These are phyloP conservation scores for Tipula helvola DNA, from an alignment of 2,888 invertebrate genomes.

Conservation along the genomic window DNA sequence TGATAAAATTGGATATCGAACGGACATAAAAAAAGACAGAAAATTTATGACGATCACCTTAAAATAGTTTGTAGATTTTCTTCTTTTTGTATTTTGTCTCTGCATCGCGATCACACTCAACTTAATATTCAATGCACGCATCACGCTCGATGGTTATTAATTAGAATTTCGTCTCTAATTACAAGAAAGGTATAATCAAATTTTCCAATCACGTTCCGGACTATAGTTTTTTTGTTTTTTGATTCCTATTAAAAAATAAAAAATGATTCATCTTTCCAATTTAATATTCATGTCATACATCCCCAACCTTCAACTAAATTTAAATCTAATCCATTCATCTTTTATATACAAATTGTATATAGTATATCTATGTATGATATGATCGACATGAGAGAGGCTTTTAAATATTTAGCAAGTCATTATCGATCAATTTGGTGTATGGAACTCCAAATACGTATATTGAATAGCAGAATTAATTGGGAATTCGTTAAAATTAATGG, in stretches of 20 bases:
- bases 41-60: background rate
- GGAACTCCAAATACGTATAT: background rate
- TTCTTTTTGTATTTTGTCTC: background rate
- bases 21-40: background rate
- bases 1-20: background rate
- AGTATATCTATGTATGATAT: background rate
- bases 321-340: background rate
- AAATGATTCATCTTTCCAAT: background rate
- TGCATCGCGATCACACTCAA: background rate
- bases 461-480: background rate
- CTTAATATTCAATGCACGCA: background rate
- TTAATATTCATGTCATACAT: background rate
- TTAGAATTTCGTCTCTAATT: background rate
- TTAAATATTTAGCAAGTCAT: background rate
- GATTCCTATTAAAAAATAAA: background rate
- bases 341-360: background rate
- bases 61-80: background rate
- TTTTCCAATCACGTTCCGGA: background rate
- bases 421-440: background rate
- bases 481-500: background rate
- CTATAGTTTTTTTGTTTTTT: background rate
- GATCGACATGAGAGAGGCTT: background rate
- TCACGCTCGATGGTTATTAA: background rate
- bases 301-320: background rate
- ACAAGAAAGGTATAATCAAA: background rate